These are phyloP conservation scores for Drosophila ogumai DNA, from an alignment of 1,140 invertebrate genomes.

Conservation along the genomic window DNA sequence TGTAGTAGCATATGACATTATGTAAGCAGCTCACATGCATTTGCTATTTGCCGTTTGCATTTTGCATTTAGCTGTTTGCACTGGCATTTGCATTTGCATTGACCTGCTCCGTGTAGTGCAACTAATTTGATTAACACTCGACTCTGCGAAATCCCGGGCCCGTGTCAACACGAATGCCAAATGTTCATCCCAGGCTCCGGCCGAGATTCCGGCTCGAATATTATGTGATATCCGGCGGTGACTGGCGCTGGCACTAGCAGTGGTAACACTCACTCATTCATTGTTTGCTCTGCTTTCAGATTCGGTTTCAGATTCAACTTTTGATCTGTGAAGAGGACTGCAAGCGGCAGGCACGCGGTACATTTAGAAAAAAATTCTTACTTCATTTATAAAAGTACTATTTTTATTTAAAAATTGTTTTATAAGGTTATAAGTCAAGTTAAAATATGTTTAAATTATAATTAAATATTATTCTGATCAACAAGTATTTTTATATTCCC, in stretches of 20 bases:
- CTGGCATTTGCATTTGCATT: constrained; percentile 38
- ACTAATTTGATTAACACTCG: constrained; percentile 70
- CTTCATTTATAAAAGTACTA: background rate
- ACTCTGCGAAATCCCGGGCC: constrained; percentile 17
- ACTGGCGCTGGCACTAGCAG: constrained; percentile 29
- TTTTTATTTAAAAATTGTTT: background rate
- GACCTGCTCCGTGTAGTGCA: constrained; percentile 58
- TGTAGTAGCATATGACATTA: constrained; percentile 15
- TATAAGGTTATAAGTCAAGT: background rate
- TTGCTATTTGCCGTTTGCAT: constrained; percentile 55
- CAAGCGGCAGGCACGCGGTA: constrained; percentile 34
- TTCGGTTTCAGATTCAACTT: constrained; percentile 55
- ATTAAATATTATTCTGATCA: too few species aligned
- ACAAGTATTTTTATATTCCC: background rate
- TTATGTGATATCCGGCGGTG: constrained; percentile 77
- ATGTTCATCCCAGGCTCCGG: constrained; percentile 53
- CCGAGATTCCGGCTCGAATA: constrained; percentile 68
- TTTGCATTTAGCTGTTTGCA: constrained; percentile 14
- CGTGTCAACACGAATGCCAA: constrained; percentile 58
- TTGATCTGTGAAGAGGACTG: constrained; percentile 65
- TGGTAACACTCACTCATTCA: constrained; percentile 54
- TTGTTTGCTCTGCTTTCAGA: constrained; percentile 72
- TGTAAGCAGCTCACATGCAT: constrained; percentile 63
- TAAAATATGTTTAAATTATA: background rate
- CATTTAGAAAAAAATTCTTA: background rate